Percentiles rank a stretch among this genome's conserved stretches.
Conservation (phyloP, 2,888 invertebrate genomes). For the Dryobota labecula region DNA sequence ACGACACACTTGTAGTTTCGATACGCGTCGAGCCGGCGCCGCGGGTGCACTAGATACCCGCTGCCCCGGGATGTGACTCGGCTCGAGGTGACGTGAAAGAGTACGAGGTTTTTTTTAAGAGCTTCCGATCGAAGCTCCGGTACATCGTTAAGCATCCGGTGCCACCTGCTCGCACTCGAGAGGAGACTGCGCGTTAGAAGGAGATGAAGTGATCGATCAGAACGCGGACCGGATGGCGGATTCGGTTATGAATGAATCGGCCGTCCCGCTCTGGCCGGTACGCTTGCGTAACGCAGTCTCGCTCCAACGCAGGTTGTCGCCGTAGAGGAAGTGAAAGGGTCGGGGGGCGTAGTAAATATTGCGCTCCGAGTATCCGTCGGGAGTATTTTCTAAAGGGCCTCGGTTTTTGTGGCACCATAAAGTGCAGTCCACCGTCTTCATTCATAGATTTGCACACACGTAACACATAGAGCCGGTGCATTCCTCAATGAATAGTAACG, state of each 20-base stretch:
- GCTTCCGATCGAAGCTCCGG: constrained; percentile 86
- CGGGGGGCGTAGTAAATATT: constrained; percentile 90
- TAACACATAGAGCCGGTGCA: constrained; percentile 51
- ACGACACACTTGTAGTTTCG: constrained; percentile 73
- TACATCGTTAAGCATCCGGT: constrained; percentile 86
- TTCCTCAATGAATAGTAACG: constrained; percentile 49
- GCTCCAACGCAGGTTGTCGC: constrained; percentile 86
- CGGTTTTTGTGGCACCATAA: constrained; percentile 84
- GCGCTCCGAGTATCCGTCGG: constrained; percentile 83
- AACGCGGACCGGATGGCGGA: constrained; percentile 89
- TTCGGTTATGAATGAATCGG: constrained; percentile 90
- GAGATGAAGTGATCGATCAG: constrained; percentile 89
- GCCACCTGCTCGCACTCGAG: constrained; percentile 89
- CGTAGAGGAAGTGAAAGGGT: constrained; percentile 90
- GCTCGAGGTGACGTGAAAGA: constrained; percentile 74
- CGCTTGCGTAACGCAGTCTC: constrained; percentile 78
- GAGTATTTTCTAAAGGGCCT: constrained; percentile 84
- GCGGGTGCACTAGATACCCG: constrained; percentile 63
- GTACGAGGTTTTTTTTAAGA: constrained; percentile 81
- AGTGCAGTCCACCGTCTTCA: constrained; percentile 80
- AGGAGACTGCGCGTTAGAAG: constrained; percentile 86
- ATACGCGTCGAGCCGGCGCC: constrained; percentile 62
- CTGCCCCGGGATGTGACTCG: constrained; percentile 67
- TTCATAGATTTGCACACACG: constrained; percentile 79
- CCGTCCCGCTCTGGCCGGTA: constrained; percentile 80